A percentile compares a stretch with the other conserved stretches of the same genome.
These are phyloP conservation scores for Schizopygopsis pylzovi DNA, from an alignment of 2,797 vertebrate genomes.

Conservation along the genomic window DNA sequence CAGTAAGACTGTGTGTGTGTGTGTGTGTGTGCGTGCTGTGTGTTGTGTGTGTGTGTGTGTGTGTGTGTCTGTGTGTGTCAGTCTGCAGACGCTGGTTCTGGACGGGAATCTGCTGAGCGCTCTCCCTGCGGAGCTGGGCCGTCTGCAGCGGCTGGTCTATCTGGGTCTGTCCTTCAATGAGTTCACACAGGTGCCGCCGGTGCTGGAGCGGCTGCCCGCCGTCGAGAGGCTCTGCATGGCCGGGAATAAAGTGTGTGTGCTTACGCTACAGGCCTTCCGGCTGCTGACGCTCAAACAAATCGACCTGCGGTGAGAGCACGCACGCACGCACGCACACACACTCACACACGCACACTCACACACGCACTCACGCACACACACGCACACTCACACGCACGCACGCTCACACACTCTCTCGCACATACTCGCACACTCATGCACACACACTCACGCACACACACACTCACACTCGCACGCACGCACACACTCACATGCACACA, in stretches of 20 bases:
- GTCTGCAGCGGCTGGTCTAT: slow-evolving; percentile 88
- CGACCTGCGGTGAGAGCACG: slow-evolving; percentile 86
- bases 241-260: slow-evolving; percentile 86
- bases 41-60: not conserved
- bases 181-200: slow-evolving; percentile 87
- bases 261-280: slow-evolving; percentile 84
- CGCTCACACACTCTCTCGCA: too few species aligned
- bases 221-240: slow-evolving; percentile 97
- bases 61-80: slow-evolving; percentile 59
- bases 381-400: too few species aligned
- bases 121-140: slow-evolving; percentile 89
- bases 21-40: too few species aligned
- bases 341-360: too few species aligned
- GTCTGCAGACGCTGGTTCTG: slow-evolving; percentile 94
- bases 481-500: too few species aligned
- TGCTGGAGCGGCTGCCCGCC: slow-evolving; percentile 86
- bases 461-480: too few species aligned
- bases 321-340: too few species aligned
- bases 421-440: too few species aligned
- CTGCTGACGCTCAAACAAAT: slow-evolving; percentile 91
- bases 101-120: slow-evolving; percentile 93
- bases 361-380: too few species aligned
- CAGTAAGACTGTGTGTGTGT: too few species aligned
- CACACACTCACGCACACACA: too few species aligned
- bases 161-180: slow-evolving; percentile 96